phyloP scores from a whole-genome alignment of 2,888 invertebrate species.

The Blastobasis adustella region DNA sequence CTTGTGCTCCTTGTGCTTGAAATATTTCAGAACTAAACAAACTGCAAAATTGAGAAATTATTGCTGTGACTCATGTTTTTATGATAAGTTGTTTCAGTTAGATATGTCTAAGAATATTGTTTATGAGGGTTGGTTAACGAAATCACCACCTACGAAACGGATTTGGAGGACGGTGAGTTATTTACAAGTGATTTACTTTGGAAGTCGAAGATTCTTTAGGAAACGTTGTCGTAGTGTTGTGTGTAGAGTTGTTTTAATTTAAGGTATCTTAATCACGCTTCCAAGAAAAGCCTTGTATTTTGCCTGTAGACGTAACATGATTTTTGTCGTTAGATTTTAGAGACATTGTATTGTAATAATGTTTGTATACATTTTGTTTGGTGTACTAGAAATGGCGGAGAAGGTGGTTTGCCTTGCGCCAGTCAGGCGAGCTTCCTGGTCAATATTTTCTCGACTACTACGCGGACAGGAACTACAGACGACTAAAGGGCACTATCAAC shows the following conservation, averaged over 20 bases:
- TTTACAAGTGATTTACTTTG: too few relatives aligned
- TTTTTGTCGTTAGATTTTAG: too few relatives aligned
- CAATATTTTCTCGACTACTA: conserved; percentile 96
- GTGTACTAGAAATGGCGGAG: conserved; percentile 90
- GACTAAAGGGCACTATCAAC: conserved; percentile 92
- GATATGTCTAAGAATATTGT: conserved; percentile 80
- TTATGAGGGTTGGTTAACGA: conserved; percentile 95
- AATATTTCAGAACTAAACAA: too few relatives aligned
- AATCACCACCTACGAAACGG: conserved; percentile 94
- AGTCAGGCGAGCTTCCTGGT: conserved; percentile 93
- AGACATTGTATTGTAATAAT: too few relatives aligned
- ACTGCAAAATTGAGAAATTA: background rate
- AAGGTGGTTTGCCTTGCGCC: conserved; percentile 94
- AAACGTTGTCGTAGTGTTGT: too few relatives aligned
- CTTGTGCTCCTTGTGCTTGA: too few relatives aligned
- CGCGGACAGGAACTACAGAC: conserved; percentile 88
- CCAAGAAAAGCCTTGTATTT: too few relatives aligned
- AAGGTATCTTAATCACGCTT: too few relatives aligned
- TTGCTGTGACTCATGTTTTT: conserved; percentile 3
- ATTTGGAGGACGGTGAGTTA: conserved; percentile 94
- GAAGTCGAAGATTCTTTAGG: too few relatives aligned
- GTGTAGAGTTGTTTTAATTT: too few relatives aligned
- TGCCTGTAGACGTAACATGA: too few relatives aligned
- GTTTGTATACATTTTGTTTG: too few relatives aligned
- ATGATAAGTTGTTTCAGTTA: conserved; percentile 10